These are phyloP conservation scores for Acarapis woodi DNA, from an alignment of 1,140 invertebrate species.

Conservation along the genomic window DNA sequence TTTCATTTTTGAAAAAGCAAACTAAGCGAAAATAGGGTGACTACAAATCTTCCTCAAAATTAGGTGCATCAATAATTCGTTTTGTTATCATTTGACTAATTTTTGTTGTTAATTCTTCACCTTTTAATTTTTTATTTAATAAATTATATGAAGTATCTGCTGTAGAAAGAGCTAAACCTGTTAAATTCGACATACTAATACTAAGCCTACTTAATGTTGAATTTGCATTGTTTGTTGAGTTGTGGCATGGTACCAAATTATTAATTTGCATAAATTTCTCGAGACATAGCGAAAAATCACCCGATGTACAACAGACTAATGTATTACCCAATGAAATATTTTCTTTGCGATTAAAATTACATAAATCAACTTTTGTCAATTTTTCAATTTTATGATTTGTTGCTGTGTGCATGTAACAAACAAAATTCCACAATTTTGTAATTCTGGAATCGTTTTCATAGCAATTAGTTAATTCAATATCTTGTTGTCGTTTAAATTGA, in stretches of 20 bases:
- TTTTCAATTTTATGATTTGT: too few species aligned
- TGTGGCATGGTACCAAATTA: too few species aligned
- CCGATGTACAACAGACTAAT: neutral
- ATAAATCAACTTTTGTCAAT: too few species aligned
- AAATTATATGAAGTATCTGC: neutral
- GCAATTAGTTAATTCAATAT: neutral
- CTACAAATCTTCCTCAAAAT: neutral
- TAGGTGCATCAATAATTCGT: neutral
- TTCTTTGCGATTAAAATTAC: too few species aligned
- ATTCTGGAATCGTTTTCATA: neutral
- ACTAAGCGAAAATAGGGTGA: constrained; percentile 4
- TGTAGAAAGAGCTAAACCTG: neutral
- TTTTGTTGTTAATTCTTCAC: neutral
- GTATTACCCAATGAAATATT: neutral
- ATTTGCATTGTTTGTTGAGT: too few species aligned
- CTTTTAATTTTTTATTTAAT: neutral
- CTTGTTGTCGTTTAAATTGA: neutral
- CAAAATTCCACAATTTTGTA: constrained; percentile 1
- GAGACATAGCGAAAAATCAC: constrained; percentile 1
- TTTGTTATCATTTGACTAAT: constrained; percentile 1
- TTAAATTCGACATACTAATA: too few species aligned
- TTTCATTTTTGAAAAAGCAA: too few species aligned
- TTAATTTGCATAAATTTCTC: constrained; percentile 2
- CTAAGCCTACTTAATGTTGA: too few species aligned
- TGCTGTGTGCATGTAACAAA: too few species aligned